Conservation (phyloP, 1,140 invertebrate genomes). For the Antheraea pernyi region DNA sequence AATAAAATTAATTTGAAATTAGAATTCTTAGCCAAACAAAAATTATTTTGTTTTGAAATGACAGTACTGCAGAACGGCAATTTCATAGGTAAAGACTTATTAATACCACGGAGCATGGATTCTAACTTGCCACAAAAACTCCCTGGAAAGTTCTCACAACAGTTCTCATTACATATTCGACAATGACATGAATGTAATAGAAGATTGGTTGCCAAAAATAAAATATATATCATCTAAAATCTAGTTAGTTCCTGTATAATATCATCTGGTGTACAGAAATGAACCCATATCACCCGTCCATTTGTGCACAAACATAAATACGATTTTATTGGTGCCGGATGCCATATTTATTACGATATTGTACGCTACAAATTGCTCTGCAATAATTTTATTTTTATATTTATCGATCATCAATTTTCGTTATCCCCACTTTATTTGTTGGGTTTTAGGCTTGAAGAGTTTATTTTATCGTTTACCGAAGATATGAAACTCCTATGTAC, state of each 20-base stretch:
- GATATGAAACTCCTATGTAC: too few species aligned
- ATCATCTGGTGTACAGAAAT: neutral
- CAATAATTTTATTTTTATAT: constrained; percentile 7
- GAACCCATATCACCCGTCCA: neutral
- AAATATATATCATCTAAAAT: neutral
- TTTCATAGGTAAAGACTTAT: too few species aligned
- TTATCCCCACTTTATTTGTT: constrained; percentile 4
- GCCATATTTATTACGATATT: constrained; percentile 8
- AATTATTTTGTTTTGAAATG: too few species aligned
- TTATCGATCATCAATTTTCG: constrained; percentile 9
- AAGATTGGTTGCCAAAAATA: too few species aligned
- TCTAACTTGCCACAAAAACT: too few species aligned
- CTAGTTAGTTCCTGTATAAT: neutral
- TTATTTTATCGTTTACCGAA: neutral
- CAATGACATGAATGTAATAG: too few species aligned
- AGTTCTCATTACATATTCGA: too few species aligned
- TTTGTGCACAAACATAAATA: constrained; percentile 6
- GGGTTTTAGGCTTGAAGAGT: neutral
- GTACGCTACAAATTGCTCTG: constrained; percentile 1
- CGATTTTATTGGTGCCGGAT: constrained; percentile 7
- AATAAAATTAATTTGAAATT: too few species aligned
- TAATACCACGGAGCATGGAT: too few species aligned
- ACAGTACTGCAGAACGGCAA: too few species aligned
- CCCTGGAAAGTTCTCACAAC: too few species aligned
- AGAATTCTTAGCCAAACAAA: too few species aligned